Base-by-base conservation (phyloP, 2,113 vertebrate genomes). In the Engraulis encrasicolus region DNA sequence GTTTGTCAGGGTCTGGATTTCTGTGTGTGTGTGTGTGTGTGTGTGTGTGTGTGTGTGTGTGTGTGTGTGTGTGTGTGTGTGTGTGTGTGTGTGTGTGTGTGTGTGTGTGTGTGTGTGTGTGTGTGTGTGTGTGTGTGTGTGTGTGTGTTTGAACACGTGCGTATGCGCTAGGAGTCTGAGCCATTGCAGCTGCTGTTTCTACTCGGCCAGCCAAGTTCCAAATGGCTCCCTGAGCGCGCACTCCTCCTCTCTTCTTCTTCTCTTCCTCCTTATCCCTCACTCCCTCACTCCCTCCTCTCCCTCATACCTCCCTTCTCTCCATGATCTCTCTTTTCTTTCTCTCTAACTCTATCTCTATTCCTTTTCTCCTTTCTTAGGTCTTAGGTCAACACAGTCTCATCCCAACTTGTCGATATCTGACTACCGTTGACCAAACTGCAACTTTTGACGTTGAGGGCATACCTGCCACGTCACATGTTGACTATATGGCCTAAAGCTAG, bases 111-210 rank as follows among this genome's bases (percentile, higher is more conserved):
- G 80, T 81, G 48, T 78, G n/a, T 49, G 82, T 61, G 37, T 78
- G 23, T 52, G 48, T 27, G n/a, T 74, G 58, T 82, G 81, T 81
- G 36, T 81, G 80, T 81, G 31, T 38, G 38, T 81, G 50, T 58
- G n/a, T 20, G 19, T 34, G n/a, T 27, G 45, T 23, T 6, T 49
- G 50, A 58, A 71, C 36, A 79, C 38, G 37, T 78, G 36, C 48
- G 48, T 15, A 52, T 85, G 50, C 36, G 18, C n/a, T 1, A 80
- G 20, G 77, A 27, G 66, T 71, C 34, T 89, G 91, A 90, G 50
- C 83, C 49, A 27, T 89, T 82, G 89, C 93, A 93, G 93, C 93
- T 94, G 93, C 90, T 86, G 82, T 88, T 92, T 87, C 89, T 83
- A 78, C 74, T 86, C 85, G 77, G 85, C 17, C 0, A 66, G 90